A percentile compares a stretch with the other conserved stretches of the same genome.
Conservation (phyloP, 2,797 vertebrate species). For the Sitta carolinensis region DNA sequence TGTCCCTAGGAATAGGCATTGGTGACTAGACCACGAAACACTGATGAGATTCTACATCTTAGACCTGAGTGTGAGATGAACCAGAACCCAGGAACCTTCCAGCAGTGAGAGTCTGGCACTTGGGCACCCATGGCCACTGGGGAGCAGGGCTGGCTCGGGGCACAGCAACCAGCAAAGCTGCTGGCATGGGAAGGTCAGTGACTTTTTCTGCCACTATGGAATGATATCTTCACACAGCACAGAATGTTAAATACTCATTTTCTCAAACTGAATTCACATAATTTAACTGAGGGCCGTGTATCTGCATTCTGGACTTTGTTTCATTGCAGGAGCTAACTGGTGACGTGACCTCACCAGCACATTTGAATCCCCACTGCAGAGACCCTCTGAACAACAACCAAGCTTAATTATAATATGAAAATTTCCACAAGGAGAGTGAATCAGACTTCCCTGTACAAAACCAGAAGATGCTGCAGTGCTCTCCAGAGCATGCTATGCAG, state of each 20-base stretch:
- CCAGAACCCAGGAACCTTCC: neutral
- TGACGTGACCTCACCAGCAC: neutral
- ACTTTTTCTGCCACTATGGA: neutral
- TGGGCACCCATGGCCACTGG: fast-evolving
- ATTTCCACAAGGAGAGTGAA: neutral
- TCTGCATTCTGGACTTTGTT: neutral
- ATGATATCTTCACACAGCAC: neutral
- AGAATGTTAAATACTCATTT: neutral
- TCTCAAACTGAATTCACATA: neutral
- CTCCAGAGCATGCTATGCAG: neutral
- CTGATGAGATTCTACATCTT: neutral
- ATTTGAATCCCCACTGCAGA: neutral
- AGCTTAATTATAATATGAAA: neutral
- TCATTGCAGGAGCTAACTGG: neutral
- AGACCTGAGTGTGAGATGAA: neutral
- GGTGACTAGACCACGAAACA: neutral
- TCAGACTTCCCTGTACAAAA: neutral
- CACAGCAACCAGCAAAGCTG: neutral
- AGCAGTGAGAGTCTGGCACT: neutral
- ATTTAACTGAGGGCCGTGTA: neutral
- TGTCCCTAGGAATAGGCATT: neutral
- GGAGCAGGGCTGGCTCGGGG: neutral
- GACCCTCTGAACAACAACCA: neutral
- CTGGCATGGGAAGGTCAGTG: neutral
- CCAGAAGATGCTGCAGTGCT: neutral